These are phyloP conservation scores for Drosophila recens DNA, from an alignment of 2,888 invertebrate genomes.

Conservation along the genomic window DNA sequence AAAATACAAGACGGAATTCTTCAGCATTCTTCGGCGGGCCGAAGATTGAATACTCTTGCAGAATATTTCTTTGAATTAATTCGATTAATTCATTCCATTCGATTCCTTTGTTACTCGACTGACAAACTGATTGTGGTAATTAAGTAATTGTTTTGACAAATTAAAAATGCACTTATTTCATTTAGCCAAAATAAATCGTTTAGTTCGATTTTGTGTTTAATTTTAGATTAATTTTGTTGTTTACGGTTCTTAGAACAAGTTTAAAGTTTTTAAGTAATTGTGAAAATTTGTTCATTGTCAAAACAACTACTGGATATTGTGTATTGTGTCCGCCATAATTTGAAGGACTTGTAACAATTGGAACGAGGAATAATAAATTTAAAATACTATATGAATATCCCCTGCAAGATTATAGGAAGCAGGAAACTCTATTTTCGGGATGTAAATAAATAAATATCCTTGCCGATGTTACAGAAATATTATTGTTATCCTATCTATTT, in stretches of 20 bases:
- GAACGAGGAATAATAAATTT: neutral
- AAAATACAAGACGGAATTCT: neutral
- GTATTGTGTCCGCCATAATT: neutral
- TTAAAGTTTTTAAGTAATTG: neutral
- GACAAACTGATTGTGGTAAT: no score
- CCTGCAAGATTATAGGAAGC: neutral
- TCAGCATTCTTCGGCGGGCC: neutral
- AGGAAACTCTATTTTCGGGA: neutral
- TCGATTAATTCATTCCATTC: neutral
- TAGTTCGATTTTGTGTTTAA: neutral
- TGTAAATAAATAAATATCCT: neutral
- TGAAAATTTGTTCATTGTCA: neutral
- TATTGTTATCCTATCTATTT: neutral
- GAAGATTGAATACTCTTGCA: neutral
- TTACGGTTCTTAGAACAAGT: neutral
- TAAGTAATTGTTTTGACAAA: neutral
- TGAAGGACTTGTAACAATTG: no score
- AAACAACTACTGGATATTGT: neutral
- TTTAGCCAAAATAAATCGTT: no score
- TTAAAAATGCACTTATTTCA: neutral
- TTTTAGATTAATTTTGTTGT: neutral
- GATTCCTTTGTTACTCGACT: neutral
- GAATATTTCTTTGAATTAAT: neutral
- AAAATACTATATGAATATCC: neutral
- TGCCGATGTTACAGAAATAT: constrained; percentile 1